A percentile compares a stretch with the other conserved stretches of the same genome.
Conservation (phyloP, 2,113 vertebrate species). For the Lamprologus tigripictilis region DNA sequence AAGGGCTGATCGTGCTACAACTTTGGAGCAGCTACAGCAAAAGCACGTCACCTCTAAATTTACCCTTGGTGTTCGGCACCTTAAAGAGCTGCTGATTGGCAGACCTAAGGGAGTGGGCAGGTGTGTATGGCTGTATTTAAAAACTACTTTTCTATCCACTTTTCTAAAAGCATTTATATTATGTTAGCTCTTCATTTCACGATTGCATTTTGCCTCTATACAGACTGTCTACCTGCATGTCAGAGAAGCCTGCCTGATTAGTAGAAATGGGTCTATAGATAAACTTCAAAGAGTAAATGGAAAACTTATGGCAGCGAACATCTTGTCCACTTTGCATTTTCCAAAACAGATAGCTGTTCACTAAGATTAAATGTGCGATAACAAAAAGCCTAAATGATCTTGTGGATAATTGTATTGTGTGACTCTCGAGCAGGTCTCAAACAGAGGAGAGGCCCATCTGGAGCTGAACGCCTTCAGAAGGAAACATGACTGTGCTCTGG, state of each 20-base stretch:
- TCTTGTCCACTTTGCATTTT: not conserved
- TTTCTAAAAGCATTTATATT: not conserved
- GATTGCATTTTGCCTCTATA: not conserved
- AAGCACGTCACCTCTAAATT: not conserved
- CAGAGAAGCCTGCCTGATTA: not conserved
- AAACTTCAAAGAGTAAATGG: not conserved
- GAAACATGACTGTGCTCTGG: slow-evolving; percentile 95
- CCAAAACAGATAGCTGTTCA: not conserved
- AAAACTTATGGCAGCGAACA: not conserved
- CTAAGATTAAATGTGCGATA: not conserved
- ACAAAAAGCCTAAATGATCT: not conserved
- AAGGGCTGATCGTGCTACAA: not conserved
- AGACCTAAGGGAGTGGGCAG: not conserved
- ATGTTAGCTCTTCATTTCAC: not conserved
- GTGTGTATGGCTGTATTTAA: not conserved
- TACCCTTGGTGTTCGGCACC: not conserved
- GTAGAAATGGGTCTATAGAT: rapidly evolving
- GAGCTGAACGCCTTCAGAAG: slow-evolving; percentile 95
- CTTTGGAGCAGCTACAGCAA: not conserved
- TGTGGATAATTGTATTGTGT: not conserved
- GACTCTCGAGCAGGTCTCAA: slow-evolving; percentile 77
- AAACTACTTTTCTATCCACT: not conserved
- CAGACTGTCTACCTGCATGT: not conserved
- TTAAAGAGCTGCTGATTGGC: not conserved
- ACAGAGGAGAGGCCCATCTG: slow-evolving; percentile 90